These are phyloP conservation scores for Amblyopsis rosae DNA, from an alignment of 2,113 vertebrate species.

Conservation along the genomic window DNA sequence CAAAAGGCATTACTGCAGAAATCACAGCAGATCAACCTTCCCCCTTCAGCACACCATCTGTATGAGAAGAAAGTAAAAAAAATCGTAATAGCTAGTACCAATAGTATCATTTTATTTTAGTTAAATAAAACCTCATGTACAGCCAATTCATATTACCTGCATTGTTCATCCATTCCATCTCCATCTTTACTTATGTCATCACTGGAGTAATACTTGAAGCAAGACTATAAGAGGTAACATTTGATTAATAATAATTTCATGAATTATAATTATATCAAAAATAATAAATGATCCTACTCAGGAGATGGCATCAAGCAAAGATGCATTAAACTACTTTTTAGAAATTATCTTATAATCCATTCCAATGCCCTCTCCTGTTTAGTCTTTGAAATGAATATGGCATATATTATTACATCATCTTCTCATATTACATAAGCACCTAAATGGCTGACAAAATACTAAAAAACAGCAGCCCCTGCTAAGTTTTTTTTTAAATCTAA, in stretches of 20 bases:
- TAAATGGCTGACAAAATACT: no score
- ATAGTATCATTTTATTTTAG: neutral
- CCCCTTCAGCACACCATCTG: constrained; percentile 99
- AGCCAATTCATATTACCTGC: constrained; percentile 77
- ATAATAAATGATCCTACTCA: no score
- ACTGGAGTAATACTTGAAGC: constrained; percentile 97
- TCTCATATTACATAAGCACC: no score
- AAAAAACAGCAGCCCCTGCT: no score
- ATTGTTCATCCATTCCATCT: constrained; percentile 98
- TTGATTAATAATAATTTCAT: neutral
- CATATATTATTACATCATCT: no score
- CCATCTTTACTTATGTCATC: constrained; percentile 97
- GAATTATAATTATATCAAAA: neutral
- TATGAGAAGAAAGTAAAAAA: constrained; percentile 27
- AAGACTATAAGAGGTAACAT: constrained; percentile 76
- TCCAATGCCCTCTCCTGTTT: no score
- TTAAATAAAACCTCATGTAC: neutral
- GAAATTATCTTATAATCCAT: no score
- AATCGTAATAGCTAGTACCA: neutral
- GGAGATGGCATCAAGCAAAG: no score
- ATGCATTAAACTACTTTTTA: no score
- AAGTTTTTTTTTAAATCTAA: no score
- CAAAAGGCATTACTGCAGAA: constrained; percentile 98
- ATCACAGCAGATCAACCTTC: constrained; percentile 97
- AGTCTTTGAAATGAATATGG: no score